Percentiles rank a stretch among this genome's conserved stretches.
Evolutionary conservation across 2,888 invertebrate species (phyloP).

Genomic region (Serrognathus titanus): DNA sequence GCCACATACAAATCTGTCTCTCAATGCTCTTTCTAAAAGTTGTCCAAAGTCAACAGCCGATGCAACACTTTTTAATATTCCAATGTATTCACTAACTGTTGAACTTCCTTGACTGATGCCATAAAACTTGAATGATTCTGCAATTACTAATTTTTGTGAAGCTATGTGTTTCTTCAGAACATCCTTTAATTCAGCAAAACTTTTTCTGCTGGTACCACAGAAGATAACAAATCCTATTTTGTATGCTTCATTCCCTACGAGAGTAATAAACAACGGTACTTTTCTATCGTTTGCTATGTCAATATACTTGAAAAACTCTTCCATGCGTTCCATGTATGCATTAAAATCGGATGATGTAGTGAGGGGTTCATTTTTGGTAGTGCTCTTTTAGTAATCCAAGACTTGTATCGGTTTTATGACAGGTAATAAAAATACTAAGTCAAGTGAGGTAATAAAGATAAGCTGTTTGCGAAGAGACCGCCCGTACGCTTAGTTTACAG

Average conservation of each 20-base stretch:
- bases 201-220: conserved; percentile 19
- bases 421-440: too few relatives aligned
- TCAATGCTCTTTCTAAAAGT: too few relatives aligned
- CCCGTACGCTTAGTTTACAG: too few relatives aligned
- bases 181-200: conserved; percentile 20
- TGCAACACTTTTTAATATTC: too few relatives aligned
- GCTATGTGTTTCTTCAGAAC: conserved; percentile 19
- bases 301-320: conserved; percentile 27
- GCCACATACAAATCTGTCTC: too few relatives aligned
- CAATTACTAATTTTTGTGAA: conserved; percentile 26
- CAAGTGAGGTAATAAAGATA: too few relatives aligned
- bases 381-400: too few relatives aligned
- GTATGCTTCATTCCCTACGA: conserved; percentile 27
- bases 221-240: conserved; percentile 21
- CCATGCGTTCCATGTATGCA: conserved; percentile 29
- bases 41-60: too few relatives aligned
- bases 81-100: conserved; percentile 19
- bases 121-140: conserved; percentile 31
- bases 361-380: too few relatives aligned
- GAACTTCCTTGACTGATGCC: conserved; percentile 23
- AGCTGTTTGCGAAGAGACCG: too few relatives aligned
- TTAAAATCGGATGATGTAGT: too few relatives aligned
- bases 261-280: conserved; percentile 26
- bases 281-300: conserved; percentile 20
- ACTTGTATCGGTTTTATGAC: too few relatives aligned